phyloP scores from a whole-genome alignment of 2,888 invertebrate genomes.

The Serrognathus titanus region DNA sequence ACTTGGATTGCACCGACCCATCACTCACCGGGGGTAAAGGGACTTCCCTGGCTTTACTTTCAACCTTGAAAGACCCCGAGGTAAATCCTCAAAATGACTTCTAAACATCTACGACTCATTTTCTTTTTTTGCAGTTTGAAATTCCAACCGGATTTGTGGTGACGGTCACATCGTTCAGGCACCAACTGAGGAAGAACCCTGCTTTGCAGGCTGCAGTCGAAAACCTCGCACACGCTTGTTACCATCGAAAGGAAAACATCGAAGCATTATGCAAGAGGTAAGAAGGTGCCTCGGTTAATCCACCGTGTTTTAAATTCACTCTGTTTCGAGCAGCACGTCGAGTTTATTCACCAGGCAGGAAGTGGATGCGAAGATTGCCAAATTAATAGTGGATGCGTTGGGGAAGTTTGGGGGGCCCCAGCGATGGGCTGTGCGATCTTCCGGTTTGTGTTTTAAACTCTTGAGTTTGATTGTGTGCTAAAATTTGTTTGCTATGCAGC shows the following conservation, averaged over 20 bases:
- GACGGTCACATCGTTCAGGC: constrained; percentile 60
- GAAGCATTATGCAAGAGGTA: constrained; percentile 54
- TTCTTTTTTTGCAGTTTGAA: constrained; percentile 44
- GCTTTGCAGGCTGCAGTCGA: constrained; percentile 51
- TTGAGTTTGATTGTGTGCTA: not conserved
- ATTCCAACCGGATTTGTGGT: constrained; percentile 72
- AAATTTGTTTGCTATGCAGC: constrained; percentile 48
- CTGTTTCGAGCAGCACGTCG: constrained; percentile 6
- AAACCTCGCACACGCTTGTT: constrained; percentile 54
- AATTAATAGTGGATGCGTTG: constrained; percentile 8
- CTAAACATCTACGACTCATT: not conserved
- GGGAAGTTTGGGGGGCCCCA: constrained; percentile 34
- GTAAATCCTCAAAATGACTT: constrained; percentile 8
- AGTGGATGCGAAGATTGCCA: constrained; percentile 7
- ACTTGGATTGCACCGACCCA: constrained; percentile 53
- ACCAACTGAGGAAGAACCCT: constrained; percentile 54
- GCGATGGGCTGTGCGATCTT: constrained; percentile 65
- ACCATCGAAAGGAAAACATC: constrained; percentile 45
- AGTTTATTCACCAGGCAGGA: constrained; percentile 12
- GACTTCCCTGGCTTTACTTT: constrained; percentile 67
- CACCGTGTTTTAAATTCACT: not conserved
- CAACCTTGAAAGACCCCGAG: constrained; percentile 46
- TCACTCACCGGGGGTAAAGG: constrained; percentile 75
- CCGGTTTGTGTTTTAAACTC: constrained; percentile 23
- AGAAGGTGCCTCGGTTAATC: constrained; percentile 14